Evolutionary conservation across 2,888 invertebrate species (phyloP).

Genomic region (Xylocampa areola): DNA sequence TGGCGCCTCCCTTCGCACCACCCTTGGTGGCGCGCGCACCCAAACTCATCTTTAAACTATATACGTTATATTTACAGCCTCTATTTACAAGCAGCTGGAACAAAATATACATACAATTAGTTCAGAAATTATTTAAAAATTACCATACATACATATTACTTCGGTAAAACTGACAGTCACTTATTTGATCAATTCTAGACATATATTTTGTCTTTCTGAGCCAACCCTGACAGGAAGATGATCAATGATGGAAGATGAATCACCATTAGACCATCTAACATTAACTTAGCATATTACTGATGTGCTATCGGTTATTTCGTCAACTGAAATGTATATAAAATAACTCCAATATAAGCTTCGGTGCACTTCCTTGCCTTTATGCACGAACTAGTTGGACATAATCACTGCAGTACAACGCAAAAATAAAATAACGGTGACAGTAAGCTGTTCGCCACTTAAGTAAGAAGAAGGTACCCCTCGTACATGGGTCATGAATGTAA

Average conservation of each 20-base stretch:
- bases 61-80: slow-evolving; percentile 93
- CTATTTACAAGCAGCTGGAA: slow-evolving; percentile 94
- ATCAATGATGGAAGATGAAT: too few relatives aligned
- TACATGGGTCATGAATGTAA: too few relatives aligned
- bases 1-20: slow-evolving; percentile 87
- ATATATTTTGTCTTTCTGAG: too few relatives aligned
- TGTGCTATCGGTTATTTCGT: slow-evolving; percentile 30
- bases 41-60: slow-evolving; percentile 92
- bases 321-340: neutral
- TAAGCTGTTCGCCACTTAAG: too few relatives aligned
- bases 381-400: neutral
- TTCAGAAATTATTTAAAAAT: neutral
- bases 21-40: slow-evolving; percentile 92
- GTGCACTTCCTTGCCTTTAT: neutral
- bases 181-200: too few relatives aligned
- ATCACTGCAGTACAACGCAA: too few relatives aligned
- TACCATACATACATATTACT: too few relatives aligned
- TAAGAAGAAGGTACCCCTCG: too few relatives aligned
- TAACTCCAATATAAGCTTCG: neutral
- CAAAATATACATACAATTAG: slow-evolving; percentile 69
- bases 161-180: too few relatives aligned
- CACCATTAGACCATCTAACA: too few relatives aligned
- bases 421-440: neutral
- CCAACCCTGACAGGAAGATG: too few relatives aligned
- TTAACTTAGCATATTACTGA: neutral